These are phyloP conservation scores for Amiota communis DNA, from an alignment of 2,888 invertebrate species.

Conservation along the genomic window DNA sequence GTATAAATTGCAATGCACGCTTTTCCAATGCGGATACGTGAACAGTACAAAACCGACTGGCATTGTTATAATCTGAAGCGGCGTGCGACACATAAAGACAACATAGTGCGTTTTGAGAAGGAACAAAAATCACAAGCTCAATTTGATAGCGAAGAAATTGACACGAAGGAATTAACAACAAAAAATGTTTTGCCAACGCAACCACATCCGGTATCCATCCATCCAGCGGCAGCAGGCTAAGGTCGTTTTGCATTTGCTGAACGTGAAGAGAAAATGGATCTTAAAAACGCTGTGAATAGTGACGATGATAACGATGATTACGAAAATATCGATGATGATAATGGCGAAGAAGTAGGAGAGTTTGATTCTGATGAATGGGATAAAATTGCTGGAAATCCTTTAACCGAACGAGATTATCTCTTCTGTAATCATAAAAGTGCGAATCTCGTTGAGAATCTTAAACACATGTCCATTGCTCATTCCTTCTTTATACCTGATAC, in stretches of 20 bases:
- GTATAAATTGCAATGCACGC: conserved; percentile 91
- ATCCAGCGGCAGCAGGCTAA: conserved; percentile 63
- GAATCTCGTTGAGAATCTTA: conserved; percentile 85
- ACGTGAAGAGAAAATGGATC: conserved; percentile 33
- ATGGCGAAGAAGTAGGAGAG: conserved; percentile 69
- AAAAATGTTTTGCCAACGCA: conserved; percentile 60
- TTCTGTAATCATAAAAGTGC: conserved; percentile 89
- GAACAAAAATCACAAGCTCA: too few species aligned
- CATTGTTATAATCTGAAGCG: conserved; percentile 95
- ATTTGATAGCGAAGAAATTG: conserved; percentile 68
- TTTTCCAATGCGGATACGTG: conserved; percentile 86
- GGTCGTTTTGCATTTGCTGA: conserved; percentile 58
- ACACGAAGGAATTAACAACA: conserved; percentile 71
- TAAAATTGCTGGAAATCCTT: conserved; percentile 81
- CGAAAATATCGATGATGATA: conserved; percentile 49
- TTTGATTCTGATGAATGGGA: conserved; percentile 89
- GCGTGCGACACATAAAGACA: conserved; percentile 88
- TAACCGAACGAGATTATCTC: conserved; percentile 85
- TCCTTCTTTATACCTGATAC: conserved; percentile 97
- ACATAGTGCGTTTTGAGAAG: conserved; percentile 69
- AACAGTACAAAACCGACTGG: conserved; percentile 98
- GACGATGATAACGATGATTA: conserved; percentile 46
- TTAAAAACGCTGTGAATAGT: background rate
- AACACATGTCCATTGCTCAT: conserved; percentile 93
- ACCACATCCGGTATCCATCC: conserved; percentile 67